Base-by-base conservation (phyloP, 2,797 vertebrate genomes). In the Melanotaenia parkinsoni region DNA sequence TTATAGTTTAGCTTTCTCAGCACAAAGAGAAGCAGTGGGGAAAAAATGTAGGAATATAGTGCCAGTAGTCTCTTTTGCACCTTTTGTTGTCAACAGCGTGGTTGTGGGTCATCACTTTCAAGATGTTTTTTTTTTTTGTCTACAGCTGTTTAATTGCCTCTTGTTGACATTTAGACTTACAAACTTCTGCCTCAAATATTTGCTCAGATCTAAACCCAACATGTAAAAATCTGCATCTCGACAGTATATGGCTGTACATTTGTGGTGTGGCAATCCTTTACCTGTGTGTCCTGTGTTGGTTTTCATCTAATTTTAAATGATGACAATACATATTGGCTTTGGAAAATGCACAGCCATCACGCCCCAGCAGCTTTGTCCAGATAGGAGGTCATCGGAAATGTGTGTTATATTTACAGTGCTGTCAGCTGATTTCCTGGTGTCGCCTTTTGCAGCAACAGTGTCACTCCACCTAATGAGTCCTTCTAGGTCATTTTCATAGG, bases 401-500 rank as follows among this genome's bases (percentile, higher is more conserved):
- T 71, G 82, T 88, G 87, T 80, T 84, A 57, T 81, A 76, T 84
- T 88, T 84, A 87, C 89, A 75, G 74, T 80, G 69, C 74, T 35
- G 76, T 89, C 83, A 81, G 70, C 85, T 70, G 70, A 76, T 87
- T 92, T 93, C 86, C 89, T 51, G 68, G 70, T 86, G 86, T 86
- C 89, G 82, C 79, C 82, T 86, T 84, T 76, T 38, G 78, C 51
- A 20, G 85, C 83, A 64, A 58, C 12, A 58, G 72, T 91, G 88
- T 88, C 89, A 90, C 79, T 33, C 12, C 86, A 83, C 85, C 88
- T 85, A 87, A 87, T 86, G 84, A 90, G 87, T 89, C 85, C 84
- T 77, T 82, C 75, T 5, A 85, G 76, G 88, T 87, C 14, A 0
- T 59, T 80, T 86, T 88, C 81, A 80, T 81, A 60, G 58, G 68